A percentile compares a stretch with the other conserved stretches of the same genome.
phyloP scores from a whole-genome alignment of 2,113 vertebrate species.

The Barbus barbus region DNA sequence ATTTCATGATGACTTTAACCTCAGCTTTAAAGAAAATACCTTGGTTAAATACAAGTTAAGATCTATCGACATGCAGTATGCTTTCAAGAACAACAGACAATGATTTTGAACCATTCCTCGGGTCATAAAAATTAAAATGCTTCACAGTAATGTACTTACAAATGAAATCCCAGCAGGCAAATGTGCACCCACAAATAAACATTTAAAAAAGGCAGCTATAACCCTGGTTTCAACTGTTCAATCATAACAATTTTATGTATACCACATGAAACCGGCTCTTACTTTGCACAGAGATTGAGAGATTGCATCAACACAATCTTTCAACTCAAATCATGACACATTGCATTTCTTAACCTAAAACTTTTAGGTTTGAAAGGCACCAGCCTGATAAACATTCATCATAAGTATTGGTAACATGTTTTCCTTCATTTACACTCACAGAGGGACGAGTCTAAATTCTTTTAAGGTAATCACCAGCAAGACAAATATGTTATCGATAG shows the following conservation, averaged over 20 bases:
- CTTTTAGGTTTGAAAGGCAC: background rate
- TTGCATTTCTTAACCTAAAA: background rate
- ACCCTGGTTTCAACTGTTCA: background rate
- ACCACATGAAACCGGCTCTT: background rate
- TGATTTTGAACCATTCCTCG: background rate
- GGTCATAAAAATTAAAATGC: background rate
- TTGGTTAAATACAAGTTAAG: too few species aligned
- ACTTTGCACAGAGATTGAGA: background rate
- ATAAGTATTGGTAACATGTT: background rate
- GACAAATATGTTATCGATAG: background rate
- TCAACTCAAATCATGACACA: background rate
- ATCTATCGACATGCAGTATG: background rate
- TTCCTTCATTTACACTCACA: background rate
- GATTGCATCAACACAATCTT: background rate
- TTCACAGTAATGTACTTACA: background rate
- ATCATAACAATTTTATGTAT: background rate
- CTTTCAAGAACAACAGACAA: background rate
- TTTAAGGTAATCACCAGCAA: background rate
- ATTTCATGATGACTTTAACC: too few species aligned
- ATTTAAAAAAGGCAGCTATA: background rate
- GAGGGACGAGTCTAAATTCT: background rate
- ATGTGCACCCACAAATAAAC: slow-evolving; percentile 2
- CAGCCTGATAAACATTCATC: background rate
- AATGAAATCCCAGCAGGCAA: background rate
- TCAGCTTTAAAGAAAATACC: too few species aligned